A percentile compares a stretch with the other conserved stretches of the same genome.
These are phyloP conservation scores for Stegostoma tigrinum DNA, from an alignment of 2,113 vertebrate species.

Conservation along the genomic window DNA sequence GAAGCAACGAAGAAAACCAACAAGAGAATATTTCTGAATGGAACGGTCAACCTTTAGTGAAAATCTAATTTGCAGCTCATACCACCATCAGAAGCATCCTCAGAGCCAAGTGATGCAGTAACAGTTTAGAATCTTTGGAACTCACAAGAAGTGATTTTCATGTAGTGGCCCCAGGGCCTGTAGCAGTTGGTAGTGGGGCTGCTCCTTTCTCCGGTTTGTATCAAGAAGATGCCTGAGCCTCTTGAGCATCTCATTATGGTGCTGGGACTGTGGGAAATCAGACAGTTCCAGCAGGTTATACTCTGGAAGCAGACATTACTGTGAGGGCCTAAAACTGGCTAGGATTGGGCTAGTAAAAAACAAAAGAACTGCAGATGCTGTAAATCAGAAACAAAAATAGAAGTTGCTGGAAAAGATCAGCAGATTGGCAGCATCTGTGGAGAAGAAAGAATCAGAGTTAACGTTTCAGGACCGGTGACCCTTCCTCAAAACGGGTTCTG, in stretches of 20 bases:
- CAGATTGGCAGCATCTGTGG: no score
- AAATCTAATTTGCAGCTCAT: not conserved
- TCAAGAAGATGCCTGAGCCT: not conserved
- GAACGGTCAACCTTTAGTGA: no score
- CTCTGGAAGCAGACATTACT: not conserved
- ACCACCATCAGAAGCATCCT: no score
- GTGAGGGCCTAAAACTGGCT: not conserved
- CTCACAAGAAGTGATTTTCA: not conserved
- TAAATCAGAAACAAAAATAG: no score
- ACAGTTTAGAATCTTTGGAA: not conserved
- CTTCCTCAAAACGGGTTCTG: no score
- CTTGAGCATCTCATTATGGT: not conserved
- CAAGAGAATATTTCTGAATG: not conserved
- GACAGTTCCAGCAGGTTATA: not conserved
- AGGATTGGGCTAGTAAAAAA: not conserved
- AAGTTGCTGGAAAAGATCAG: no score
- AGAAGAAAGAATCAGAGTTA: no score
- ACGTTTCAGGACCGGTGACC: no score
- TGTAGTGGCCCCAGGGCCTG: not conserved
- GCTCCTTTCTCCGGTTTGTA: not conserved
- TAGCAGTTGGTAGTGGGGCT: not conserved
- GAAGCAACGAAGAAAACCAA: not conserved
- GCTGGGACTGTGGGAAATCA: not conserved
- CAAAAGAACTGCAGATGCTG: no score
- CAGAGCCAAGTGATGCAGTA: not conserved